Evolutionary conservation across 1,140 invertebrate species (phyloP), one percentile per base, ranked within the genome.

Genomic region (Augochlora pura): DNA sequence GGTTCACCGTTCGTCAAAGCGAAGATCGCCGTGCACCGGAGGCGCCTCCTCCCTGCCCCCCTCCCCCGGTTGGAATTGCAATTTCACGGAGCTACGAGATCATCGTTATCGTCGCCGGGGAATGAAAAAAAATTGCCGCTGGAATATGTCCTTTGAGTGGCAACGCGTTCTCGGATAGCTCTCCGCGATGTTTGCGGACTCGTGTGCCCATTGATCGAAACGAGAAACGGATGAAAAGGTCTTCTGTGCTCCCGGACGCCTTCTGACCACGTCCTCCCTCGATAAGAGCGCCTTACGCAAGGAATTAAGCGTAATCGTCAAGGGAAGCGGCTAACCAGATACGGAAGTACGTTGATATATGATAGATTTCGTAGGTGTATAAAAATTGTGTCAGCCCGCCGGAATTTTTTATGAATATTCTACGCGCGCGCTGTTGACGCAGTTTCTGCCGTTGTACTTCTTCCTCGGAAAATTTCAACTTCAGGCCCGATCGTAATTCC

Each of bases 241-340:
- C 70, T 79, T 83, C 68, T n/a, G 49, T 25, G 21, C 49, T 71
- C 60, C 85, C 85, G 85, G 82, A 79, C 67, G 77, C 52, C 39
- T 76, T 46, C 23, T 71, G 76, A 88, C 87, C 86, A 87, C 89
- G 89, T 86, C 88, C 87, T 90, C 83, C 74, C 72, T 80, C 59
- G 85, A 89, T 89, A 89, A 88, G n/a, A 38, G 57, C 59, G 32
- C 57, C 27, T 63, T 74, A 54, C 42, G 46, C 57, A 27, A 68
- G 39, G 72, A 77, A 84, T 79, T 80, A 79, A 71, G 21, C 49
- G 52, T 78, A 84, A 87, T 87, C 84, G 78, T 9, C 38, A 81
- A 70, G 83, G 86, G 86, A 88, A 87, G 88, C 87, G 89, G 88
- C 88, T 89, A 88, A 89, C 88, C 89, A 87, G 74, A 75, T 72